Base-by-base conservation (phyloP, 2,888 invertebrate genomes). In the Unio delphinus region DNA sequence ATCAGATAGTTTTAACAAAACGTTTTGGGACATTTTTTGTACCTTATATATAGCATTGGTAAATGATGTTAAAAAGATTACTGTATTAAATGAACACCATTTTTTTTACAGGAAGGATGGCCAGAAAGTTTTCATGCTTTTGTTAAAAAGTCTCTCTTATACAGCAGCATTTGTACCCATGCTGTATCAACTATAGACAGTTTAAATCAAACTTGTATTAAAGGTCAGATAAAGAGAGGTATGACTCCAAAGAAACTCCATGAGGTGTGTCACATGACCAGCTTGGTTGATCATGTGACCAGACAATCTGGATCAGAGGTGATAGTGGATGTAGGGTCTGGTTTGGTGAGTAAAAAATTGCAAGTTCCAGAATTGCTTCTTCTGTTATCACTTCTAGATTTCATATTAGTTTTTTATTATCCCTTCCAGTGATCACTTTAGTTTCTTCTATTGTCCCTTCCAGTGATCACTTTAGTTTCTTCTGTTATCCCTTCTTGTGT, bases 221-320 rank as follows among this genome's bases (percentile, higher is more conserved):
- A 75, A 23, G n/a, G 63, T 5, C 67, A 73, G 7, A 66, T 85
- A 60, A 74, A 68, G 34, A 74, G 77, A 55, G 88, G 88, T 17
- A 88, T 89, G 88, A 82, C 76, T 34, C 79, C 82, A 26, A 89
- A 89, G 76, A 89, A 89, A 73, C 68, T 78, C 15, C 88, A 88
- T 78, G 89, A 89, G 75, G 87, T 89, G 26, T 74, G 80, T 54
- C 69, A 76, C 54, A 82, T 89, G 86, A 83, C 87, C 18, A 74
- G 82, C 17, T 61, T 86, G 55, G 80, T 89, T 61, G 71, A 84
- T 75, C 72, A 79, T 55, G 70, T 86, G 57, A 80, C 80, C 30
- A 26, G 56, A 23, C 55, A 70, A 34, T 55, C 79, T 30, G 75
- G 70, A 54, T 81, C 83, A 65, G 72, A 80, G 63, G 70, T 76